phyloP scores from a whole-genome alignment of 2,797 vertebrate genomes.

The Pelodytes ibericus region DNA sequence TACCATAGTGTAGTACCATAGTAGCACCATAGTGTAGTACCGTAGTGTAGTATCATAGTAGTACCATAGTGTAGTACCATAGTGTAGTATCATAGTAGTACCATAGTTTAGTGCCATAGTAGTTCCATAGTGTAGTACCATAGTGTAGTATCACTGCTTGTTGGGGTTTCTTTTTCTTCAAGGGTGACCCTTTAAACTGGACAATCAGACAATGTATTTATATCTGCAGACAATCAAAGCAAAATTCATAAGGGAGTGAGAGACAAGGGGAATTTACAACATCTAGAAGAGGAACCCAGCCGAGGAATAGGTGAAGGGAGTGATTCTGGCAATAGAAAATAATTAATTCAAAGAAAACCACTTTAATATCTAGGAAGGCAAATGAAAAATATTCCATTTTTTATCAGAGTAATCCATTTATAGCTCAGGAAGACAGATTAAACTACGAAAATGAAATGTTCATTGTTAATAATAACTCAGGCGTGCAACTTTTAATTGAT shows the following conservation, averaged over 20 bases:
- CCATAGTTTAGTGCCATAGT: too few relatives aligned
- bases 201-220: not conserved
- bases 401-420: constrained; percentile 36
- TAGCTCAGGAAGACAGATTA: constrained; percentile 32
- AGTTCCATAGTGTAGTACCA: too few relatives aligned
- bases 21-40: too few relatives aligned
- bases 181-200: not conserved
- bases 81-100: too few relatives aligned
- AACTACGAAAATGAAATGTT: constrained; percentile 34
- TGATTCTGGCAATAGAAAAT: constrained; percentile 13
- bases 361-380: constrained; percentile 31
- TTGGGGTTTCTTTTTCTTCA: not conserved
- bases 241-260: constrained; percentile 3
- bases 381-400: constrained; percentile 40
- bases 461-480: constrained; percentile 51
- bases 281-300: not conserved
- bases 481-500: constrained; percentile 47
- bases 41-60: too few relatives aligned
- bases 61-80: too few relatives aligned
- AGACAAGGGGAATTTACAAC: constrained; percentile 3
- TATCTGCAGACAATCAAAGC: not conserved
- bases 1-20: too few relatives aligned
- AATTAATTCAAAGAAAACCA: constrained; percentile 32
- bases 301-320: constrained; percentile 9
- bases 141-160: too few relatives aligned